Conservation (phyloP, 2,888 invertebrate genomes). For the Polymixis flavicincta region DNA sequence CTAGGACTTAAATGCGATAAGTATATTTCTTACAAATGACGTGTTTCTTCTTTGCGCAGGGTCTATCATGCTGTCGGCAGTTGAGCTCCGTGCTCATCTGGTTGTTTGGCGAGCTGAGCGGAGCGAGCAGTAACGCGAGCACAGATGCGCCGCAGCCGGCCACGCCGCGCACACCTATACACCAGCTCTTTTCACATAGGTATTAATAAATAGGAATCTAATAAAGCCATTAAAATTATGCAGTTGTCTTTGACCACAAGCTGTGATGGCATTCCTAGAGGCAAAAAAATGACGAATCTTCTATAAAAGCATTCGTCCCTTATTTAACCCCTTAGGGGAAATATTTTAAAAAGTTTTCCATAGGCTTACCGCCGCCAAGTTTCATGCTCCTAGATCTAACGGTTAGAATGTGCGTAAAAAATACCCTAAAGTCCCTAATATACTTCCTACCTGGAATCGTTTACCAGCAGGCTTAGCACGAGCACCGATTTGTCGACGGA, state of each 20-base stretch:
- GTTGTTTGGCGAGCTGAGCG: conserved; percentile 87
- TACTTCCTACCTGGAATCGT: background rate
- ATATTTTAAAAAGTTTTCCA: too few species aligned
- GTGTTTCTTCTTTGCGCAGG: conserved; percentile 72
- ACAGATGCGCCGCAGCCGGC: conserved; percentile 46
- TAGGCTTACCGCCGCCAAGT: too few species aligned
- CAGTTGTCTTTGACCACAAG: background rate
- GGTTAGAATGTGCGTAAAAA: too few species aligned
- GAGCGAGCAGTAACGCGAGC: conserved; percentile 56
- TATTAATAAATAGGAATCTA: conserved; percentile 57
- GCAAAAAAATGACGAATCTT: background rate
- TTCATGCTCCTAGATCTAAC: too few species aligned
- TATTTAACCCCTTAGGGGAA: too few species aligned
- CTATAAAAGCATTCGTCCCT: background rate
- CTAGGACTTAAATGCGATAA: background rate
- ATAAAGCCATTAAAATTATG: background rate
- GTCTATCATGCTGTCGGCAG: conserved; percentile 91
- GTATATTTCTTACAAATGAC: background rate
- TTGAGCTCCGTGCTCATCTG: conserved; percentile 91
- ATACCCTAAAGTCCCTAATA: background rate
- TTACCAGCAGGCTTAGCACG: too few species aligned
- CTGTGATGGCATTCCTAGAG: background rate
- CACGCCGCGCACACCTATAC: conserved; percentile 75
- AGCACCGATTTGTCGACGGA: too few species aligned
- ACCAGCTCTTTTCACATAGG: conserved; percentile 85